Conservation (phyloP, 2,888 invertebrate species). For the Lottia gigantea region DNA sequence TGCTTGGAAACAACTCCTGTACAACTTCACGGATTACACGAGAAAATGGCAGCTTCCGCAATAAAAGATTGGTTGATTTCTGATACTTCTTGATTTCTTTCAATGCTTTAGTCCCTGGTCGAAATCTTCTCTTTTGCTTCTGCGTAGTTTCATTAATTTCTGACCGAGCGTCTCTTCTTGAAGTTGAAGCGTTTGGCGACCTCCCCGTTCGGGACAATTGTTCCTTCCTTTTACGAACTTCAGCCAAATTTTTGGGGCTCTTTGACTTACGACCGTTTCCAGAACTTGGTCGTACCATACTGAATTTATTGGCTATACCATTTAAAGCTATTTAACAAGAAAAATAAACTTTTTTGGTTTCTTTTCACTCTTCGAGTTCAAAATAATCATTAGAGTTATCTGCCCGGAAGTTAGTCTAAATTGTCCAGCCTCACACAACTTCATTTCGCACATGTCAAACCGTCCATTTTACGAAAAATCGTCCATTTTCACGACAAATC, state of each 20-base stretch:
- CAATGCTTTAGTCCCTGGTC: constrained; percentile 55
- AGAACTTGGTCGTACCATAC: neutral
- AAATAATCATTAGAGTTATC: no score
- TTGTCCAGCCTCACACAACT: no score
- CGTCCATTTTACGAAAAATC: no score
- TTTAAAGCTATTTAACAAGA: no score
- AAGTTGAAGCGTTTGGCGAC: no score
- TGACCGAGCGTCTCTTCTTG: no score
- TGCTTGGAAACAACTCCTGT: constrained; percentile 25
- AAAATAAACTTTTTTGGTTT: no score
- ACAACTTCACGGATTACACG: constrained; percentile 50
- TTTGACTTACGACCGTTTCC: neutral
- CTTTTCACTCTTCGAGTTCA: no score
- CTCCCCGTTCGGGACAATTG: neutral
- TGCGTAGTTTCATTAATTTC: neutral
- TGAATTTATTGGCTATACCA: no score
- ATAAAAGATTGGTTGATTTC: constrained; percentile 50
- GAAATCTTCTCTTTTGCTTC: constrained; percentile 29
- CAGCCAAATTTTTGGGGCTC: neutral
- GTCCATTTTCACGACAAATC: no score
- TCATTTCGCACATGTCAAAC: no score
- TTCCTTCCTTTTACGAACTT: neutral
- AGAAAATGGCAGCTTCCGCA: constrained; percentile 60
- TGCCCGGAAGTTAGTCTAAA: no score
- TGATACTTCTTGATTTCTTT: constrained; percentile 58